Conservation (phyloP, 2,888 invertebrate species). For the Aspidiotus rigidus region DNA sequence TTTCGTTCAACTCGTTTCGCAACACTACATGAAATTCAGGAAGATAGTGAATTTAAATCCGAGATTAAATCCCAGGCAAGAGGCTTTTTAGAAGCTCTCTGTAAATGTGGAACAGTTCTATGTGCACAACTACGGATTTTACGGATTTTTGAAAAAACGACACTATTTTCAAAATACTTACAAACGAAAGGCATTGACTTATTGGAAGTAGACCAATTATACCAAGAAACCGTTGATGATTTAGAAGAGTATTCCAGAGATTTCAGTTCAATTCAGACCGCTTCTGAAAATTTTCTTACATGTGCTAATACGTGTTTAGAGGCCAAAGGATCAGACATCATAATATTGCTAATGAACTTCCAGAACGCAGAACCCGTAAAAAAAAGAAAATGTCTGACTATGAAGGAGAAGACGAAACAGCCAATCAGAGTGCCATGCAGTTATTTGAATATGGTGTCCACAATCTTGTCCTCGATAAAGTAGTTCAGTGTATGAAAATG, state of each 20-base stretch:
- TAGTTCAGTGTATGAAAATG: conserved; percentile 14
- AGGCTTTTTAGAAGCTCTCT: conserved; percentile 20
- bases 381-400: not conserved
- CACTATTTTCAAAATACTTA: conserved; percentile 32
- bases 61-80: conserved; percentile 23
- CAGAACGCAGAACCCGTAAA: not conserved
- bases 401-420: not conserved
- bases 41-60: conserved; percentile 21
- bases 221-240: conserved; percentile 11
- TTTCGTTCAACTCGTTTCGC: conserved; percentile 1
- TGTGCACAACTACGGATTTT: conserved; percentile 32
- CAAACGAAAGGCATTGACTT: conserved; percentile 32
- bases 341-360: not conserved
- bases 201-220: conserved; percentile 24
- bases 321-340: not conserved
- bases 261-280: conserved; percentile 16
- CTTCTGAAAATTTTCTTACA: conserved; percentile 28
- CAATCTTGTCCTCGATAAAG: conserved; percentile 14
- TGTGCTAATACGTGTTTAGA: conserved; percentile 12
- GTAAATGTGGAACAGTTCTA: conserved; percentile 31
- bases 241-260: conserved; percentile 19
- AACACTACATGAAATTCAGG: conserved; percentile 18
- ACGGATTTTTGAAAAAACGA: conserved; percentile 31
- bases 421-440: conserved; percentile 5
- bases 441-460: conserved; percentile 17